Evolutionary conservation across 2,113 vertebrate species (phyloP).

Genomic region (Gopherus evgoodei): DNA sequence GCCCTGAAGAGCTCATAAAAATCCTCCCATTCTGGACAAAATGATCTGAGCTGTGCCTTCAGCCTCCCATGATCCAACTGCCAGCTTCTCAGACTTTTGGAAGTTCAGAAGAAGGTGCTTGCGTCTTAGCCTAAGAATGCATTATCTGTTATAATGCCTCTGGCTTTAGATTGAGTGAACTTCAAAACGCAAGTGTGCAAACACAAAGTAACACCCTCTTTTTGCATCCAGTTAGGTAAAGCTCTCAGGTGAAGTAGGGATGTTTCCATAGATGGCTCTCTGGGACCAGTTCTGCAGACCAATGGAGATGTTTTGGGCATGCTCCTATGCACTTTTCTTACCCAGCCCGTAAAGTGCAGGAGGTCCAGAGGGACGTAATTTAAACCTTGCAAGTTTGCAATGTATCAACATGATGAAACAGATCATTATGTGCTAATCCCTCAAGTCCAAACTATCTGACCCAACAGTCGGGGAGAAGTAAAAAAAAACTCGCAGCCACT

Average conservation of each 20-base stretch:
- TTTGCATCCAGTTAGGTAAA: background rate
- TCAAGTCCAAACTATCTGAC: background rate
- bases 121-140: slow-evolving; percentile 12
- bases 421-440: background rate
- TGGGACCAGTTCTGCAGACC: slow-evolving; percentile 36
- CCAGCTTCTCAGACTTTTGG: background rate
- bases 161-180: slow-evolving; percentile 27
- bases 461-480: background rate
- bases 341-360: background rate
- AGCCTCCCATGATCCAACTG: background rate
- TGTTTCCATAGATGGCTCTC: slow-evolving; percentile 24
- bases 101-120: background rate
- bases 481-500: background rate
- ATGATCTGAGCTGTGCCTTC: slow-evolving; percentile 4
- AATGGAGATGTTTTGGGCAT: background rate
- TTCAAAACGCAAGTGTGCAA: slow-evolving; percentile 7
- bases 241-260: accelerated
- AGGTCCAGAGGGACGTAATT: background rate
- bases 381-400: background rate
- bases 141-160: slow-evolving; percentile 12
- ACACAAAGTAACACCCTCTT: background rate
- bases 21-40: background rate
- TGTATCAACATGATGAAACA: background rate
- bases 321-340: background rate
- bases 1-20: background rate